These are phyloP conservation scores for Parotocinclus haroldoi DNA, from an alignment of 2,797 vertebrate species.

Conservation along the genomic window DNA sequence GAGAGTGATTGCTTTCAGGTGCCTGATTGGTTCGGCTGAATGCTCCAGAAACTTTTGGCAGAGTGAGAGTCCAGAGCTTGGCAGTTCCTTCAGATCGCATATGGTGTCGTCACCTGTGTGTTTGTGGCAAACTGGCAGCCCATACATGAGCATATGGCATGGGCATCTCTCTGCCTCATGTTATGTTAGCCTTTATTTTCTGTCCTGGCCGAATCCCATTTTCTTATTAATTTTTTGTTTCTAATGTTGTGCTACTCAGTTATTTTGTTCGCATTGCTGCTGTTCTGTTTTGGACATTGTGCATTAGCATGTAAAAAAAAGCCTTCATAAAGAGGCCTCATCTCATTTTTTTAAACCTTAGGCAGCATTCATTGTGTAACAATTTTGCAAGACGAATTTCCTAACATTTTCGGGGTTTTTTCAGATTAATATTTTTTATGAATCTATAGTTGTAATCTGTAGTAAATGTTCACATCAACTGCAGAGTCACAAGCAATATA, in stretches of 20 bases:
- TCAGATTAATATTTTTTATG: too few relatives aligned
- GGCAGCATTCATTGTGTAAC: too few relatives aligned
- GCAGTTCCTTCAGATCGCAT: constrained; percentile 62
- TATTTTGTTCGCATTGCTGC: constrained; percentile 18
- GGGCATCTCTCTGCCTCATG: constrained; percentile 42
- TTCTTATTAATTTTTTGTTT: constrained; percentile 25
- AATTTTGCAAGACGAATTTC: too few relatives aligned
- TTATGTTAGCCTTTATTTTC: constrained; percentile 49
- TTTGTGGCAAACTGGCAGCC: constrained; percentile 65
- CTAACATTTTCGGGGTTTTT: too few relatives aligned
- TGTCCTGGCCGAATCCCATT: constrained; percentile 17
- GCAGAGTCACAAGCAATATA: too few relatives aligned
- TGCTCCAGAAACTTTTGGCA: constrained; percentile 48
- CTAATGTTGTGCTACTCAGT: constrained; percentile 28
- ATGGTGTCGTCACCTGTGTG: constrained; percentile 73
- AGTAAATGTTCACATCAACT: too few relatives aligned
- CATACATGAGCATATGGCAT: constrained; percentile 64
- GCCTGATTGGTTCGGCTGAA: too few relatives aligned
- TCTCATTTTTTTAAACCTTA: too few relatives aligned
- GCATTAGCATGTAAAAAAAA: too few relatives aligned
- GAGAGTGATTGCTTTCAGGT: constrained; percentile 33
- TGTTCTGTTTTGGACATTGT: background rate
- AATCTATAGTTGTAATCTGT: too few relatives aligned
- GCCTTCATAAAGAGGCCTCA: too few relatives aligned
- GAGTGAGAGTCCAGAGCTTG: constrained; percentile 56